Percentiles rank a stretch among this genome's conserved stretches.
phyloP scores from a whole-genome alignment of 2,113 vertebrate species.

The Notiomystis cincta region DNA sequence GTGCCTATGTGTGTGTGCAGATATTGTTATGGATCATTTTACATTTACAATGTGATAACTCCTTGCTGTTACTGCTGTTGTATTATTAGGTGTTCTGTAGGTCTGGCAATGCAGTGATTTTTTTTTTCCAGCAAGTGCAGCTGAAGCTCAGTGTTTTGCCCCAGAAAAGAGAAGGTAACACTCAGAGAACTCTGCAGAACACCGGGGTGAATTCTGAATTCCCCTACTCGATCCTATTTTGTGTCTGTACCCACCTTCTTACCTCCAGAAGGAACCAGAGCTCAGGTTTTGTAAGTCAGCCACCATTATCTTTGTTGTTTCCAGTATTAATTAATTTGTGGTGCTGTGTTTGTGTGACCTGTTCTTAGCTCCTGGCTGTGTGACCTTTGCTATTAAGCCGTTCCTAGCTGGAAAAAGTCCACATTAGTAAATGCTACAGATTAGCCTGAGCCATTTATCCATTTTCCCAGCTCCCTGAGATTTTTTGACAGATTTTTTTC shows the following conservation, averaged over 20 bases:
- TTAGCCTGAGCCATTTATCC: neutral
- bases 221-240: neutral
- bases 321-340: neutral
- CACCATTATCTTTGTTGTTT: neutral
- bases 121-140: neutral
- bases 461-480: neutral
- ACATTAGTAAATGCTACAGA: neutral
- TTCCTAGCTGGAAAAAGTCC: neutral
- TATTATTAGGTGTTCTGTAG: neutral
- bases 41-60: neutral
- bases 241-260: neutral
- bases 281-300: neutral
- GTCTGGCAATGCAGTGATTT: neutral
- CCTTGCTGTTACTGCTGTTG: neutral
- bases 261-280: neutral
- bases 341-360: neutral
- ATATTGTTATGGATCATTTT: neutral
- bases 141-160: neutral
- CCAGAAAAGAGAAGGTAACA: neutral
- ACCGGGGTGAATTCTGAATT: neutral
- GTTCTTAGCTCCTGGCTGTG: neutral
- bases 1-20: neutral
- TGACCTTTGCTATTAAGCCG: neutral
- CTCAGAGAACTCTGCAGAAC: neutral
- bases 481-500: conserved; percentile 24